Evolutionary conservation across 2,888 invertebrate genomes (phyloP).

Genomic region (Hyppa rectilinea): DNA sequence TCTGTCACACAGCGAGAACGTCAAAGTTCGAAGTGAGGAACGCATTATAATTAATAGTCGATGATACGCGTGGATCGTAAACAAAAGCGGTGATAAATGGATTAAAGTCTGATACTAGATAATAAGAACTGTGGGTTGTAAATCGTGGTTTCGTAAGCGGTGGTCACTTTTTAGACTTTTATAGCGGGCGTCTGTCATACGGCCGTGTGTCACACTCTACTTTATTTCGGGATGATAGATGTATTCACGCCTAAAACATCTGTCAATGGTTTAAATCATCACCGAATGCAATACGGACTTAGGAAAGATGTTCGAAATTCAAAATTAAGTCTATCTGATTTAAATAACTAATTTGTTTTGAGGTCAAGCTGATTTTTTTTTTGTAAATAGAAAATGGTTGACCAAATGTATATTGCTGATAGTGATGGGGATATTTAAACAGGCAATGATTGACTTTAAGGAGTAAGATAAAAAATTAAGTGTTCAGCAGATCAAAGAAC

Average conservation of each 20-base stretch:
- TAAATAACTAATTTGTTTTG: neutral
- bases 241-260: slow-evolving; percentile 22
- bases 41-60: slow-evolving; percentile 90
- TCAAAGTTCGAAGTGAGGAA: slow-evolving; percentile 90
- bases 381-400: neutral
- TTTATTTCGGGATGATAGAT: slow-evolving; percentile 28
- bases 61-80: slow-evolving; percentile 90
- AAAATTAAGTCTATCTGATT: neutral
- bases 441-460: neutral
- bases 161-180: slow-evolving; percentile 81
- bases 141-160: slow-evolving; percentile 87
- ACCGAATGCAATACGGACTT: neutral
- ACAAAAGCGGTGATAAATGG: slow-evolving; percentile 91
- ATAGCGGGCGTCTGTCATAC: slow-evolving; percentile 67
- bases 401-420: neutral
- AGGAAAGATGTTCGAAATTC: slow-evolving; percentile 21
- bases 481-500: neutral
- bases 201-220: slow-evolving; percentile 50
- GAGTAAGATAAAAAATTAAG: neutral
- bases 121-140: slow-evolving; percentile 87
- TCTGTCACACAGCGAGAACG: slow-evolving; percentile 90
- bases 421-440: neutral
- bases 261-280: slow-evolving; percentile 41
- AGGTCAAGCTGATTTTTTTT: neutral
- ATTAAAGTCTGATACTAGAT: slow-evolving; percentile 89